Conservation (phyloP, 1,140 invertebrate genomes). For the Plodia interpunctella region DNA sequence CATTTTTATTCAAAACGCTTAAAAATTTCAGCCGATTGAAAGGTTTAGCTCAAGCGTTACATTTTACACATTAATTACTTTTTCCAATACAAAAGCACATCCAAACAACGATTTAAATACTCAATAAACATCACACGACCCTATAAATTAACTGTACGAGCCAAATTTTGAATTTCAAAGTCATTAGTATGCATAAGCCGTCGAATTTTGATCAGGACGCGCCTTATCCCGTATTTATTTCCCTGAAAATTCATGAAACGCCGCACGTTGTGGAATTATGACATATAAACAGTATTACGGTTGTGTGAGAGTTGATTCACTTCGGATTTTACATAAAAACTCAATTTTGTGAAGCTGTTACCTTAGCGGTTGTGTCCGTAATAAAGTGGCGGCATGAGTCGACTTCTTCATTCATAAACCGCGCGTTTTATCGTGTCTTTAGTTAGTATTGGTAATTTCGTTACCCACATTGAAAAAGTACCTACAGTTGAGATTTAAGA, state of each 20-base stretch:
- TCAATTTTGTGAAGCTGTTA: conserved; percentile 13
- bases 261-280: conserved; percentile 23
- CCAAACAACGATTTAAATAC: neutral
- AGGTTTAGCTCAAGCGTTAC: neutral
- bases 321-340: conserved; percentile 11
- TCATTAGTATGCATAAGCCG: conserved; percentile 30
- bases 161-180: conserved; percentile 16
- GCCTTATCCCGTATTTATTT: conserved; percentile 29
- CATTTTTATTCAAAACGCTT: no score
- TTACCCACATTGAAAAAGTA: no score
- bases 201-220: conserved; percentile 23
- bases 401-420: conserved; percentile 3
- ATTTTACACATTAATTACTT: neutral
- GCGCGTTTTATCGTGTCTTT: neutral
- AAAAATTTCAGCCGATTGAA: no score
- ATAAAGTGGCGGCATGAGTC: neutral
- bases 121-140: neutral
- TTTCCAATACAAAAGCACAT: neutral
- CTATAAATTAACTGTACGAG: conserved; percentile 4
- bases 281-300: conserved; percentile 23
- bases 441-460: neutral
- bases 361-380: neutral
- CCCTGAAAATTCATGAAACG: conserved; percentile 26
- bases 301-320: conserved; percentile 6
- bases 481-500: no score